A percentile compares a stretch with the other conserved stretches of the same genome.
Conservation (phyloP, 2,113 vertebrate genomes). For the Hemibagrus wyckioides region DNA sequence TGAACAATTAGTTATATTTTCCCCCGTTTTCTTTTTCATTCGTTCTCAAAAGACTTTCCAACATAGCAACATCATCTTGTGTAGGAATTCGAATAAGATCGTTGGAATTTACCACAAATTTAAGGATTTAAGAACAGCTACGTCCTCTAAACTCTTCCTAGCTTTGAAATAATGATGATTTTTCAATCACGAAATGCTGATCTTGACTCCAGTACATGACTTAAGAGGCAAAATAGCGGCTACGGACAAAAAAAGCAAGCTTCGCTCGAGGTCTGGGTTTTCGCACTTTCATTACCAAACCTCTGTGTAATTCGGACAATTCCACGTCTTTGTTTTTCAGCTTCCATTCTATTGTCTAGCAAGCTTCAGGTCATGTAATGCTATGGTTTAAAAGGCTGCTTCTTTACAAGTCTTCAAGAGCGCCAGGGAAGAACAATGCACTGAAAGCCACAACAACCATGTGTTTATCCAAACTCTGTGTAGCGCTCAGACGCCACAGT, state of each 20-base stretch:
- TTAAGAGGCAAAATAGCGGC: background rate
- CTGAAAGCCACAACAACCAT: slow-evolving; percentile 56
- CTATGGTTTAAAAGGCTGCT: slow-evolving; percentile 61
- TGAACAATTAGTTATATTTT: too few species aligned
- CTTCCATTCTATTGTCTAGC: slow-evolving; percentile 68
- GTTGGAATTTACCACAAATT: background rate
- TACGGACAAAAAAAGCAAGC: slow-evolving; percentile 15
- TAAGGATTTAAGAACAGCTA: background rate
- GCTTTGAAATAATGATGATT: background rate
- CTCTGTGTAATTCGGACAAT: slow-evolving; percentile 62
- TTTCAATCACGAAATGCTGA: background rate
- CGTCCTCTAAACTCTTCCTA: background rate
- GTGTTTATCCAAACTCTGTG: slow-evolving; percentile 60
- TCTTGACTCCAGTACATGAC: background rate
- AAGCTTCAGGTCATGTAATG: slow-evolving; percentile 58
- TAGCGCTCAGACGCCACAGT: slow-evolving; percentile 41
- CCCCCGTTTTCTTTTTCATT: background rate
- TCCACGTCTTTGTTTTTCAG: slow-evolving; percentile 55
- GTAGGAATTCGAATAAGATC: background rate
- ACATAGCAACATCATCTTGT: background rate
- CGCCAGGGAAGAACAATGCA: slow-evolving; percentile 63
- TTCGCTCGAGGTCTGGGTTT: slow-evolving; percentile 44
- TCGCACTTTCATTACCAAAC: slow-evolving; percentile 56
- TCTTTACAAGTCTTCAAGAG: slow-evolving; percentile 60
- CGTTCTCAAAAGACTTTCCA: background rate